These are phyloP conservation scores for Torymus auratus DNA, from an alignment of 2,888 invertebrate species.

Conservation along the genomic window DNA sequence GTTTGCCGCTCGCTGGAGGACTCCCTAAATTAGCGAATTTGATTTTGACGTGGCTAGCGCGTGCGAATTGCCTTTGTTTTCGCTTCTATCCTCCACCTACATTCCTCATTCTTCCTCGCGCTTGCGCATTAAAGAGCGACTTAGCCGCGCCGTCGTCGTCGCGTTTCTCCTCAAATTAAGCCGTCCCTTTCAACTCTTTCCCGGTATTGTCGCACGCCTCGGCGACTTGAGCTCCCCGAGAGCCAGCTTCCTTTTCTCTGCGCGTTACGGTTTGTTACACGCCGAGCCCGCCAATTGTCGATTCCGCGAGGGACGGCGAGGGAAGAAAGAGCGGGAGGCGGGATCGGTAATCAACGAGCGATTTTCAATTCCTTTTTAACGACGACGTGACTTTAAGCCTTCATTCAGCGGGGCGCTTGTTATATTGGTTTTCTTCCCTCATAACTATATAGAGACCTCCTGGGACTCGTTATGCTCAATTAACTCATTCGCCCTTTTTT, in stretches of 20 bases:
- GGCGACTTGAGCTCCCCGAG: background rate
- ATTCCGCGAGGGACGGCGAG: no score
- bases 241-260: background rate
- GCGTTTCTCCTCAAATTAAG: constrained; percentile 21
- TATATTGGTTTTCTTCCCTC: constrained; percentile 24
- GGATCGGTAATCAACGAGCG: constrained; percentile 44
- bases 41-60: constrained; percentile 9
- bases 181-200: background rate
- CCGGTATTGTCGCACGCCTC: constrained; percentile 1
- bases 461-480: constrained; percentile 39
- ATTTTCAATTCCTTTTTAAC: constrained; percentile 47
- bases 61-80: constrained; percentile 44
- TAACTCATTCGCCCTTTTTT: constrained; percentile 7
- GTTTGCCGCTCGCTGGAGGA: background rate
- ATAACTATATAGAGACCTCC: background rate
- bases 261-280: constrained; percentile 45
- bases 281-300: background rate
- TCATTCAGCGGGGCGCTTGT: background rate
- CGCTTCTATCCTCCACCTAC: background rate
- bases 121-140: no score
- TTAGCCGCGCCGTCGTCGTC: background rate
- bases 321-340: background rate
- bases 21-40: constrained; percentile 48
- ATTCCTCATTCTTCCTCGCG: background rate
- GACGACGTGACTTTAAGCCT: constrained; percentile 39